These are phyloP conservation scores for Lepus oiostolus DNA, from an alignment of 2,797 vertebrate genomes.

Conservation along the genomic window DNA sequence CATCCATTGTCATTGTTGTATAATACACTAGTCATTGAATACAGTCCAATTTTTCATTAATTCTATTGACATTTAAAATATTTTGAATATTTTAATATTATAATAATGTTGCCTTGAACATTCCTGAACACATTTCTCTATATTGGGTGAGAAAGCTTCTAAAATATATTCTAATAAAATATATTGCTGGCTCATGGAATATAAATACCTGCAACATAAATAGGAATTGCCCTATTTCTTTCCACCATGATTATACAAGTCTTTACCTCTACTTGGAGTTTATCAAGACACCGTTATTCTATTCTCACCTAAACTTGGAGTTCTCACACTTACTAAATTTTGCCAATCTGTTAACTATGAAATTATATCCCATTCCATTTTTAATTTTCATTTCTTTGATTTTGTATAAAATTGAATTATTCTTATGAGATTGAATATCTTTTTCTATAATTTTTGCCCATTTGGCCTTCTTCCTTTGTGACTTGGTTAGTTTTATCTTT, in stretches of 20 bases:
- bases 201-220: neutral
- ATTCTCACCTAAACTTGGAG: neutral
- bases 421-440: constrained; percentile 5
- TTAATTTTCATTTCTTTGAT: constrained; percentile 38
- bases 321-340: neutral
- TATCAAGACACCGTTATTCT: neutral
- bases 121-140: neutral
- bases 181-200: neutral
- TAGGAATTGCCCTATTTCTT: neutral
- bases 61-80: constrained; percentile 28
- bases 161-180: neutral
- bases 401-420: constrained; percentile 1
- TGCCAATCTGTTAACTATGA: neutral
- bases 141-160: neutral
- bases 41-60: neutral
- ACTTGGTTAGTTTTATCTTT: neutral
- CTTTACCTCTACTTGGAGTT: neutral
- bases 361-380: neutral
- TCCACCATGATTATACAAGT: rapidly evolving
- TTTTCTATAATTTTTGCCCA: neutral
- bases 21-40: constrained; percentile 27
- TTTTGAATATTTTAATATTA: neutral
- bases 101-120: neutral
- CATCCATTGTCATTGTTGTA: neutral
- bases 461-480: constrained; percentile 43